Evolutionary conservation across 2,888 invertebrate species (phyloP).

Genomic region (Schrankia costaestrigalis): DNA sequence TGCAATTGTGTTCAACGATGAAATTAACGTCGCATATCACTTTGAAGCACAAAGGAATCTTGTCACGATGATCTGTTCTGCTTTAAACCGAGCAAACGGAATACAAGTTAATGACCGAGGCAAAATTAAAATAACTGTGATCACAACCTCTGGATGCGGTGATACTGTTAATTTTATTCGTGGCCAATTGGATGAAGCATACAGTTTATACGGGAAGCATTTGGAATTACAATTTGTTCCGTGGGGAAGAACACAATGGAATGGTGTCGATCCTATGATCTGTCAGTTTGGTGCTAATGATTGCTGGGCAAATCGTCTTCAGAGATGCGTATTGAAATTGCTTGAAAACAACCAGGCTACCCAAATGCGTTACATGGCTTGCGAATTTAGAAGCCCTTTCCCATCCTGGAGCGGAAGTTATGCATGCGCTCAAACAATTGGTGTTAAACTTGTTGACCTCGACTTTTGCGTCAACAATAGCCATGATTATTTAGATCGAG

Average conservation of each 20-base stretch:
- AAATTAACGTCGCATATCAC: conserved; percentile 33
- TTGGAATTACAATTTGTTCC: conserved; percentile 65
- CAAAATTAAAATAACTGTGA: conserved; percentile 55
- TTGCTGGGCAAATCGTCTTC: conserved; percentile 68
- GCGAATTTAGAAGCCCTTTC: conserved; percentile 55
- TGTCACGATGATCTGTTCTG: conserved; percentile 50
- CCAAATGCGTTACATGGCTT: conserved; percentile 60
- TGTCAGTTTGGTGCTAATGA: conserved; percentile 58
- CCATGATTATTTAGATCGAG: conserved; percentile 47
- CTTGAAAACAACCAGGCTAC: conserved; percentile 50
- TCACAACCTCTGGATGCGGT: conserved; percentile 59
- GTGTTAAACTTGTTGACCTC: conserved; percentile 46
- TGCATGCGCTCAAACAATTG: conserved; percentile 49
- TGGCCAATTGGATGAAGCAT: conserved; percentile 45
- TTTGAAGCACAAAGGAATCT: conserved; percentile 38
- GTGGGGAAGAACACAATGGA: conserved; percentile 61
- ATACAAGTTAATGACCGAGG: conserved; percentile 41
- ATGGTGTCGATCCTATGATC: conserved; percentile 34
- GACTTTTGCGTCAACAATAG: conserved; percentile 53
- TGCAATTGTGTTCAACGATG: conserved; percentile 54
- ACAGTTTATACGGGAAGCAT: conserved; percentile 48
- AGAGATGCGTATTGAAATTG: conserved; percentile 58
- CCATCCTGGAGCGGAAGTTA: conserved; percentile 48
- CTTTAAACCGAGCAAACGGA: too few relatives aligned
- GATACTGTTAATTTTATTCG: conserved; percentile 56